Evolutionary conservation across 92 coral and sea anemone genomes (phyloP).

Genomic region (Phenganax stokvisi): DNA sequence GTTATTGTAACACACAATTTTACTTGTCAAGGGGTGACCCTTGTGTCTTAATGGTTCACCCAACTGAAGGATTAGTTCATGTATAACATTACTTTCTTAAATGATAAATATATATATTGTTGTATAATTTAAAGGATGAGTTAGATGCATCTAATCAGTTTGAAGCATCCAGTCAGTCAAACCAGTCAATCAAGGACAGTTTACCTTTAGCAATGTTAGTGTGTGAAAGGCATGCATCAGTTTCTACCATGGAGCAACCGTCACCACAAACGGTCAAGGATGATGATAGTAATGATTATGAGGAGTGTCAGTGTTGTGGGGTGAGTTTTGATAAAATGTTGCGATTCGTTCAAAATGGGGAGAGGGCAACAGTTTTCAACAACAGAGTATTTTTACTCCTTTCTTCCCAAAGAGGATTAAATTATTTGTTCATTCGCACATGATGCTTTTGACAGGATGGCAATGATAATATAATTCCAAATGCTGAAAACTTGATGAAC

Average conservation of each 20-base stretch:
- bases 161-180: constrained; percentile 19
- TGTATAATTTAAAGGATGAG: background rate
- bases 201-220: too few species aligned
- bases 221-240: background rate
- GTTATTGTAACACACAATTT: background rate
- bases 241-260: background rate
- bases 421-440: background rate
- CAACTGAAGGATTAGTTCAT: too few species aligned
- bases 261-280: background rate
- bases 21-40: too few species aligned
- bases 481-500: background rate
- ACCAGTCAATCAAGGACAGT: background rate
- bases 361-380: too few species aligned
- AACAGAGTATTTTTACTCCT: too few species aligned
- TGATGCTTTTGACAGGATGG: constrained; percentile 5
- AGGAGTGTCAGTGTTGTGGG: background rate
- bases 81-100: too few species aligned
- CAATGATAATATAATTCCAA: background rate
- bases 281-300: background rate
- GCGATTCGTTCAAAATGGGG: too few species aligned
- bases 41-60: too few species aligned
- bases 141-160: too few species aligned
- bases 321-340: background rate
- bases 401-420: background rate
- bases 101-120: too few species aligned